These are phyloP conservation scores for Dromiciops gliroides DNA, from an alignment of 2,113 vertebrate genomes.

Conservation along the genomic window DNA sequence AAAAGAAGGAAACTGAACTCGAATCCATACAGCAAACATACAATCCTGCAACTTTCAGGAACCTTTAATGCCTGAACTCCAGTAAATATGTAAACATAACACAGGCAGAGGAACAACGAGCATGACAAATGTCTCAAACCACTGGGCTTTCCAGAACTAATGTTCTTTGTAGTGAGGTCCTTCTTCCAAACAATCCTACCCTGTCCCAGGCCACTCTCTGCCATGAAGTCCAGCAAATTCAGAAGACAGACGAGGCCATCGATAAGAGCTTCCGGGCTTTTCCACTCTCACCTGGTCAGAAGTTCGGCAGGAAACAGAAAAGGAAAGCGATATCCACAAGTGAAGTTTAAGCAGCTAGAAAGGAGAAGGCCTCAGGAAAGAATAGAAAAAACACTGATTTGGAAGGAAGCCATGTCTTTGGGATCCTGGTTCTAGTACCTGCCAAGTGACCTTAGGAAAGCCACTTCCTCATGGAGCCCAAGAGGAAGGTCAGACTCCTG, in stretches of 20 bases:
- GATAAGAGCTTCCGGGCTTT: neutral
- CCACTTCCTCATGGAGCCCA: neutral
- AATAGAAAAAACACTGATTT: slow-evolving; percentile 16
- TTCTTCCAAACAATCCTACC: neutral
- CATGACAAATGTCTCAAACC: neutral
- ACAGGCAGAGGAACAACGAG: neutral
- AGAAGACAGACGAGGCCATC: neutral
- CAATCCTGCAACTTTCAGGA: neutral
- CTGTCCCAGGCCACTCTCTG: neutral
- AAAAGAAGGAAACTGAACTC: neutral
- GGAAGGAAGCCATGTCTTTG: slow-evolving; percentile 13
- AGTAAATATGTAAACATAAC: neutral
- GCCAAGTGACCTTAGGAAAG: neutral
- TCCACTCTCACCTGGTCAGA: neutral
- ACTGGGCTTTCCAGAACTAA: neutral
- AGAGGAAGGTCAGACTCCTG: neutral
- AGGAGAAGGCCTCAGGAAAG: slow-evolving; percentile 54
- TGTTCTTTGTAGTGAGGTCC: neutral
- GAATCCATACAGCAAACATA: slow-evolving; percentile 4
- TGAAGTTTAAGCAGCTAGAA: slow-evolving; percentile 43
- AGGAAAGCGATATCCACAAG: neutral
- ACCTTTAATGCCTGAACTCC: neutral
- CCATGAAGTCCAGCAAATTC: neutral
- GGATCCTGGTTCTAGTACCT: neutral
- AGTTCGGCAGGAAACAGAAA: neutral